phyloP scores from a whole-genome alignment of 92 coral and sea anemone genomes.

The Blastomussa wellsi region DNA sequence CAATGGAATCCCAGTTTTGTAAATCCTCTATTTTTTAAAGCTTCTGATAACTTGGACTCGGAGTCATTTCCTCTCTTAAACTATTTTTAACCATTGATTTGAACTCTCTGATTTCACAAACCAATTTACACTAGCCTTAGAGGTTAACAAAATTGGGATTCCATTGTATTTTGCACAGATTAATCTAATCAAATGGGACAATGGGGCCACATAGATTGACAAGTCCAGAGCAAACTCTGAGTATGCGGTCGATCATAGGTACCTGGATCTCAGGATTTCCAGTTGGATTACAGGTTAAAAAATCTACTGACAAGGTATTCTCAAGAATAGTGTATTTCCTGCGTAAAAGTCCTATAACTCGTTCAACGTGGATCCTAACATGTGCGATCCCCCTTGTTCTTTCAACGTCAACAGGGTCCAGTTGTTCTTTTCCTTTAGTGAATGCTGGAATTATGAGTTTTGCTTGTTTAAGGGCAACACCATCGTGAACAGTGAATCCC shows the following conservation, averaged over 20 bases:
- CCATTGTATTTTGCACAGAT: slow-evolving; percentile 21
- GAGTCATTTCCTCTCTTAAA: slow-evolving; percentile 10
- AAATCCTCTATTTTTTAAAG: slow-evolving; percentile 18
- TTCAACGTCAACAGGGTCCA: too few species aligned
- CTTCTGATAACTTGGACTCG: slow-evolving; percentile 7
- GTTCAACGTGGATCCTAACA: too few species aligned
- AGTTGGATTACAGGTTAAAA: slow-evolving; percentile 38
- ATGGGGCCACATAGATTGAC: slow-evolving; percentile 47
- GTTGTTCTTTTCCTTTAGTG: too few species aligned
- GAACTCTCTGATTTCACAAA: too few species aligned
- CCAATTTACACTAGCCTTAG: too few species aligned
- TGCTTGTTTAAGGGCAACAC: too few species aligned
- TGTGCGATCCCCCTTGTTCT: too few species aligned
- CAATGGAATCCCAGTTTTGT: slow-evolving; percentile 13
- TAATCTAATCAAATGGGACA: slow-evolving; percentile 63
- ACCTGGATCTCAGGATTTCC: slow-evolving; percentile 40
- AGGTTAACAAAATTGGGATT: slow-evolving; percentile 30
- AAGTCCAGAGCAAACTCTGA: slow-evolving; percentile 56
- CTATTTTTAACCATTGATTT: slow-evolving; percentile 25
- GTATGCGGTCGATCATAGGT: slow-evolving; percentile 51
- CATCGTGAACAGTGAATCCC: too few species aligned
- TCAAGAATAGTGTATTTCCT: too few species aligned
- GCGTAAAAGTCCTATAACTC: slow-evolving; percentile 45
- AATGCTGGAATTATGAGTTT: too few species aligned
- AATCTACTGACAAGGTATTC: slow-evolving; percentile 27